phyloP scores from a whole-genome alignment of 2,797 vertebrate genomes.

The Bovichtus diacanthus region DNA sequence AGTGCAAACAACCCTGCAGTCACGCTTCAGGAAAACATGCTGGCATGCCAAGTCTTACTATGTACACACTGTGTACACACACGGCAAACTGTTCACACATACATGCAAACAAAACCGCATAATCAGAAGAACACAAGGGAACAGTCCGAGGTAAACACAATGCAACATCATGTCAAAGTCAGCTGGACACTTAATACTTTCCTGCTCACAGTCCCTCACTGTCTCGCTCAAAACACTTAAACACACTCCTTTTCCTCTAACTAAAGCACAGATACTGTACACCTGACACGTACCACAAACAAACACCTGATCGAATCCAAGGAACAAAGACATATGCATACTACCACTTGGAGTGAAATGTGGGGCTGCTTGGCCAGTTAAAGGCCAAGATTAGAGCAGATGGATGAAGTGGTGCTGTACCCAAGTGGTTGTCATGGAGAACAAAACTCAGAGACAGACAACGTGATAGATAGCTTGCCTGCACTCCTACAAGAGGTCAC shows the following conservation, averaged over 20 bases:
- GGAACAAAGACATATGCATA: not conserved
- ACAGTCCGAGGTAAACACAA: not conserved
- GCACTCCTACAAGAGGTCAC: constrained; percentile 61
- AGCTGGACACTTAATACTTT: not conserved
- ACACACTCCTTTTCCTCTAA: not conserved
- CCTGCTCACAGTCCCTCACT: not conserved
- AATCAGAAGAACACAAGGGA: constrained; percentile 3
- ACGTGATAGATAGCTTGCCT: constrained; percentile 62
- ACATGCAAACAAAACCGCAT: not conserved
- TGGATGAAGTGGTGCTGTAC: constrained; percentile 36
- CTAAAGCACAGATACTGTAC: not conserved
- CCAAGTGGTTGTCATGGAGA: constrained; percentile 63
- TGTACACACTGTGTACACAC: not conserved
- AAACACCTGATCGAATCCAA: constrained; percentile 3
- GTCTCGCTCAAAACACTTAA: not conserved
- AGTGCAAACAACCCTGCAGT: constrained; percentile 56
- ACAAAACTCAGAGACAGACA: constrained; percentile 47
- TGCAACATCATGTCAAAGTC: not conserved
- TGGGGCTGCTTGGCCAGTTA: not conserved
- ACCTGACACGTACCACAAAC: not conserved
- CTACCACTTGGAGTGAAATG: not conserved
- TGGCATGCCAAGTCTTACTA: constrained; percentile 10
- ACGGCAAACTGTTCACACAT: not conserved
- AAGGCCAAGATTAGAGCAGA: constrained; percentile 37
- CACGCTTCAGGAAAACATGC: constrained; percentile 23